Evolutionary conservation across 2,113 vertebrate genomes (phyloP).

Genomic region (Grammatotria lemairii): DNA sequence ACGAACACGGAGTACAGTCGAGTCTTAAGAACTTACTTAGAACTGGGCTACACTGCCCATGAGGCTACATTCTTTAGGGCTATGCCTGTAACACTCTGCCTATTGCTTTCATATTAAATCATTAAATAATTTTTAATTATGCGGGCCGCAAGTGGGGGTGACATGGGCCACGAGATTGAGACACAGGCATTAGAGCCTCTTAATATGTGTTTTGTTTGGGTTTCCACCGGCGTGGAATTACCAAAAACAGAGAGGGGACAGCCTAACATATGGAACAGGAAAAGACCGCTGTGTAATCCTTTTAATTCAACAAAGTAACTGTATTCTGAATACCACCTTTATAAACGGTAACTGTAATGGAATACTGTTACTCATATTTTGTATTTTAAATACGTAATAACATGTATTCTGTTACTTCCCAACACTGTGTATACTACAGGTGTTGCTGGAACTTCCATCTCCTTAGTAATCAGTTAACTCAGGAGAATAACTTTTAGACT

Average conservation of each 20-base stretch:
- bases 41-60: not conserved
- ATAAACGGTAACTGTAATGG: not conserved
- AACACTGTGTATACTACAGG: not conserved
- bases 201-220: not conserved
- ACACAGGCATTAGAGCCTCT: not conserved
- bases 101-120: not conserved
- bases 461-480: not conserved
- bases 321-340: not conserved
- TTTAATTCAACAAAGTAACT: not conserved
- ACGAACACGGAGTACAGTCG: not conserved
- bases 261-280: not conserved
- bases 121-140: not conserved
- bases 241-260: not conserved
- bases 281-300: not conserved
- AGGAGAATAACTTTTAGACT: not conserved
- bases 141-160: not conserved
- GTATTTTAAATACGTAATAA: not conserved
- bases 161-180: not conserved
- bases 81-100: not conserved
- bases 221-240: not conserved
- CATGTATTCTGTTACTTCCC: not conserved
- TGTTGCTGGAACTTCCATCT: not conserved
- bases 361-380: not conserved
- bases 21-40: not conserved
- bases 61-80: not conserved